These are phyloP conservation scores for Laodelphax striatellus DNA, from an alignment of 1,140 invertebrate species.

Conservation along the genomic window DNA sequence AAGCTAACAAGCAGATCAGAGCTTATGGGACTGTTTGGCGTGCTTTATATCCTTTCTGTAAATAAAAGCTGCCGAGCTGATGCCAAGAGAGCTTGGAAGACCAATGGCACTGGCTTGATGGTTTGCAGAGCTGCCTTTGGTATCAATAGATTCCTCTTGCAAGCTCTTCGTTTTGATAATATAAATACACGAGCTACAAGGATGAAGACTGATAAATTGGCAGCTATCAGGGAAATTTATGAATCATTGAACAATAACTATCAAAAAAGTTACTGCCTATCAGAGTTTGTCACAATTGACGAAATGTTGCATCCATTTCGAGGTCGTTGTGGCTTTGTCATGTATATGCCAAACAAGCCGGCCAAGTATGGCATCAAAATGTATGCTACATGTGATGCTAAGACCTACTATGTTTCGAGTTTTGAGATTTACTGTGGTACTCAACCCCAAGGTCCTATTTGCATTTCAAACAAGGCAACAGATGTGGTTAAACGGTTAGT, in stretches of 20 bases:
- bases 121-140: conserved; percentile 24
- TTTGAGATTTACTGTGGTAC: conserved; percentile 1
- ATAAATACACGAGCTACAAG: conserved; percentile 20
- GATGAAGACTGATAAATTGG: conserved; percentile 26
- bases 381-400: conserved; percentile 22
- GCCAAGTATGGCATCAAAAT: conserved; percentile 23
- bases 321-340: conserved; percentile 25
- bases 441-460: not conserved
- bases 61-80: conserved; percentile 15
- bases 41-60: conserved; percentile 4
- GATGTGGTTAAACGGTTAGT: not conserved
- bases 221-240: conserved; percentile 25
- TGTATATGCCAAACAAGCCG: conserved; percentile 27
- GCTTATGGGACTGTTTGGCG: conserved; percentile 8
- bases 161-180: conserved; percentile 25
- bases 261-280: conserved; percentile 19
- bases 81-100: conserved; percentile 21
- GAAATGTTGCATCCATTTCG: conserved; percentile 30
- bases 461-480: not conserved
- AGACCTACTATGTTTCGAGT: not conserved
- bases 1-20: not conserved
- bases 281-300: conserved; percentile 29
- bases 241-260: conserved; percentile 21
- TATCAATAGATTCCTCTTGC: conserved; percentile 25
- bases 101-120: conserved; percentile 26